Percentiles rank a stretch among this genome's conserved stretches.
These are phyloP conservation scores for Drosophila pachea DNA, from an alignment of 1,140 invertebrate genomes.

Conservation along the genomic window DNA sequence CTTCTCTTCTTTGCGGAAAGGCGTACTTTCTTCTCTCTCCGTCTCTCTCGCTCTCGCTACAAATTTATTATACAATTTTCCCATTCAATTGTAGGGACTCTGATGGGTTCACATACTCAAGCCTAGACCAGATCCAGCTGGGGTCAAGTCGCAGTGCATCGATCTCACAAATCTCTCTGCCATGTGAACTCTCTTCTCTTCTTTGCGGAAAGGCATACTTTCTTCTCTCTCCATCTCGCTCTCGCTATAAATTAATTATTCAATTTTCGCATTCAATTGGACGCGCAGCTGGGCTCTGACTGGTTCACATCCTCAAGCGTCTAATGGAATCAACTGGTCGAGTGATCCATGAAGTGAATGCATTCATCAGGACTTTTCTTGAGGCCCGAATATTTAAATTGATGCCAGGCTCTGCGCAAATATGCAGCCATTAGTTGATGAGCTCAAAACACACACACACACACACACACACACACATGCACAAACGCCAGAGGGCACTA, in stretches of 20 bases:
- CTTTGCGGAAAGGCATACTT: too few species aligned
- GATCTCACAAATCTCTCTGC: too few species aligned
- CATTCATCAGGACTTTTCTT: constrained; percentile 20
- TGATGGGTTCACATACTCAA: constrained; percentile 18
- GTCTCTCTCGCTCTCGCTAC: background rate
- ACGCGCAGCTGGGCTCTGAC: constrained; percentile 15
- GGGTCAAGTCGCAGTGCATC: background rate
- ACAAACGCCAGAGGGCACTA: constrained; percentile 63
- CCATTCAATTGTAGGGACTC: constrained; percentile 1
- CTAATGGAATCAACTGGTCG: constrained; percentile 48
- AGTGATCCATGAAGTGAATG: constrained; percentile 42
- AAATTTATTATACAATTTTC: constrained; percentile 30
- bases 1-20: too few species aligned
- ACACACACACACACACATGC: background rate
- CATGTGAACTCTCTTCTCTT: too few species aligned
- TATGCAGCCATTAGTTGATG: constrained; percentile 64
- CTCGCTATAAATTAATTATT: constrained; percentile 19
- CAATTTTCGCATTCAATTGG: constrained; percentile 21
- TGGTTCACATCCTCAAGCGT: constrained; percentile 13
- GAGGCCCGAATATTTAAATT: constrained; percentile 52
- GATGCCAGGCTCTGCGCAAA: constrained; percentile 25
- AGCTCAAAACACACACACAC: constrained; percentile 46
- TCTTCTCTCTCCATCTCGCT: background rate
- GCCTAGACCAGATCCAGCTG: constrained; percentile 43
- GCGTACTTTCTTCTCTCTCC: too few species aligned